phyloP scores from a whole-genome alignment of 2,113 vertebrate species.

The Echinops telfairi region DNA sequence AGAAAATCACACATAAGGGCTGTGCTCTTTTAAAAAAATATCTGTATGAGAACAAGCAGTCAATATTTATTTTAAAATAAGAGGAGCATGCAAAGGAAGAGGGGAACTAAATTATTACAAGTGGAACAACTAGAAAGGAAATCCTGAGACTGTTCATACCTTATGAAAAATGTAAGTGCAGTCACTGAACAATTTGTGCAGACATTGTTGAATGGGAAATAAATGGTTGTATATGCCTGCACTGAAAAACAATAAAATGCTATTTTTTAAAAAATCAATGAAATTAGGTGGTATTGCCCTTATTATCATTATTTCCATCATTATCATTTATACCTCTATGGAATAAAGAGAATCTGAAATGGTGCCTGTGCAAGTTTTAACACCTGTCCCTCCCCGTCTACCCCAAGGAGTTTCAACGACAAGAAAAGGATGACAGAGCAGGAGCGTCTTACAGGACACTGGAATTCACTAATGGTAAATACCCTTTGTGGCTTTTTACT shows the following conservation, averaged over 20 bases:
- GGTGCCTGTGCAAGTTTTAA: not conserved
- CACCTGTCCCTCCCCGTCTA: not conserved
- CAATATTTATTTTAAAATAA: too few relatives aligned
- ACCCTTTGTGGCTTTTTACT: not conserved
- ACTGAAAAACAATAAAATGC: not conserved
- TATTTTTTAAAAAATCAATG: not conserved
- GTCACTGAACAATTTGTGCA: not conserved
- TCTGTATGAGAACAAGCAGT: too few relatives aligned
- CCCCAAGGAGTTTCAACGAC: not conserved
- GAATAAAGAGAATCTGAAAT: slow-evolving; percentile 1
- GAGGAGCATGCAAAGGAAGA: too few relatives aligned
- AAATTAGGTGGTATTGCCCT: not conserved
- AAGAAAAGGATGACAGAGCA: not conserved
- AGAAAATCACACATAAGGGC: too few relatives aligned
- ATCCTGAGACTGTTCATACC: not conserved
- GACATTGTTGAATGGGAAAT: not conserved
- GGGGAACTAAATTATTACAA: too few relatives aligned
- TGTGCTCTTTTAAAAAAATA: too few relatives aligned
- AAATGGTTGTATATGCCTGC: not conserved
- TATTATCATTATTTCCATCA: not conserved
- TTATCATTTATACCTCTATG: not conserved
- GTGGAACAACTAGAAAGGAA: not conserved
- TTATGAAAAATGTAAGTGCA: not conserved
- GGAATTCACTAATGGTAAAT: slow-evolving; percentile 1
- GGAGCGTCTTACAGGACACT: not conserved